phyloP scores from a whole-genome alignment of 1,140 invertebrate species.

The Drosophila setifemur region DNA sequence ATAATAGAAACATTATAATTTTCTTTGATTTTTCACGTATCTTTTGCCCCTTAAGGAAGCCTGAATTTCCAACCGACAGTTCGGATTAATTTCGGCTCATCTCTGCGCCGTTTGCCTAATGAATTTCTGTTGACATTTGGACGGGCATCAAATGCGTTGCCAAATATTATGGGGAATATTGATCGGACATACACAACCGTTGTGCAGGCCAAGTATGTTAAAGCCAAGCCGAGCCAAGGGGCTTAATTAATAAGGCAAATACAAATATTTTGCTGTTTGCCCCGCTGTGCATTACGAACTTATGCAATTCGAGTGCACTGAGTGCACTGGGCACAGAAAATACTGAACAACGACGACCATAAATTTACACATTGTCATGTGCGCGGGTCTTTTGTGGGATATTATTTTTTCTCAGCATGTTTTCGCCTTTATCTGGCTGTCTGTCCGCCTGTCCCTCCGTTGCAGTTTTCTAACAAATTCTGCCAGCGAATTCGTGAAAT shows the following conservation, averaged over 20 bases:
- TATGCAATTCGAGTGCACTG: conserved; percentile 67
- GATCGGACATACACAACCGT: conserved; percentile 42
- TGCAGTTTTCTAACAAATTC: conserved; percentile 75
- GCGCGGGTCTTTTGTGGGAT: conserved; percentile 43
- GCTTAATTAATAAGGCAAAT: conserved; percentile 78
- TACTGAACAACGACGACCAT: conserved; percentile 52
- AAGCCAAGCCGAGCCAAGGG: no score
- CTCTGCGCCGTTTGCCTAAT: background rate
- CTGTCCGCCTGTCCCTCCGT: conserved; percentile 8
- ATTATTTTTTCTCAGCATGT: conserved; percentile 41
- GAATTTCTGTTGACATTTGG: conserved; percentile 37
- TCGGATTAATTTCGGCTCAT: background rate
- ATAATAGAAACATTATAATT: no score
- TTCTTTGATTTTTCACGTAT: no score
- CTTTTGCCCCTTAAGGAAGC: no score
- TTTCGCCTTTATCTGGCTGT: conserved; percentile 36
- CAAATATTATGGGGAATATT: conserved; percentile 61
- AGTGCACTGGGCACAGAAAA: no score
- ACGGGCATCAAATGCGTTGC: conserved; percentile 52
- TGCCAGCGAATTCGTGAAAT: conserved; percentile 60
- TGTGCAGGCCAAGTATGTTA: conserved; percentile 17
- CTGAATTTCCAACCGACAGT: background rate
- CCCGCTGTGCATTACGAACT: conserved; percentile 57
- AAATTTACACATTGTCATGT: conserved; percentile 75
- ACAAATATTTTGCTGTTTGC: conserved; percentile 75